phyloP scores from a whole-genome alignment of 2,888 invertebrate species.

The Parnassius apollo region DNA sequence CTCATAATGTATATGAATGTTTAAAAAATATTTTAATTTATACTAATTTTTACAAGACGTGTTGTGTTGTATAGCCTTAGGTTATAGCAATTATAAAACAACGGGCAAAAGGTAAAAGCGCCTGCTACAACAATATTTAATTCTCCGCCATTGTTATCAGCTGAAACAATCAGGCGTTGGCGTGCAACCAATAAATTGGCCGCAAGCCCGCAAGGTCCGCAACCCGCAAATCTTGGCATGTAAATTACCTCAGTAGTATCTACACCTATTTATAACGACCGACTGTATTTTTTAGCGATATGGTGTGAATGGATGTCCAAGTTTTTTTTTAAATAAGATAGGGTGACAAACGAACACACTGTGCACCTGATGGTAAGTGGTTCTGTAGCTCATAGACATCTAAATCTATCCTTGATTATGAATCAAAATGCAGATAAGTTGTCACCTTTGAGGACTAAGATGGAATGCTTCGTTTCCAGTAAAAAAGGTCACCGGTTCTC shows the following conservation, averaged over 20 bases:
- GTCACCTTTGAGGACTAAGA: no score
- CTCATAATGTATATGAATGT: no score
- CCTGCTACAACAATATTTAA: conserved; percentile 30
- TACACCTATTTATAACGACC: conserved; percentile 11
- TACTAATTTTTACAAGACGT: neutral
- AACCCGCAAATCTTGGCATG: conserved; percentile 27
- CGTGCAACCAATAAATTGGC: conserved; percentile 42
- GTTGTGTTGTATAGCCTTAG: neutral
- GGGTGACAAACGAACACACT: no score
- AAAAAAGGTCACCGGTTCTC: no score
- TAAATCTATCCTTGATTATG: no score
- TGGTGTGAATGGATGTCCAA: conserved; percentile 19
- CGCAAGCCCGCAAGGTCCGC: conserved; percentile 18
- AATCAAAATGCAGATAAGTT: no score
- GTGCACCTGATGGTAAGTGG: no score
- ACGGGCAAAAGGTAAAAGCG: conserved; percentile 18
- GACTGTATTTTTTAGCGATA: conserved; percentile 7
- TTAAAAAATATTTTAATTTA: neutral
- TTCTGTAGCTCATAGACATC: no score
- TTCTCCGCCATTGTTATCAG: conserved; percentile 25
- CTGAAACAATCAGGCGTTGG: conserved; percentile 41
- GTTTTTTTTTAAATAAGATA: no score
- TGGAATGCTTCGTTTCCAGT: no score
- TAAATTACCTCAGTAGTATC: conserved; percentile 28
- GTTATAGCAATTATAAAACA: conserved; percentile 14